phyloP scores from a whole-genome alignment of 2,888 invertebrate genomes.

The Pecten maximus region DNA sequence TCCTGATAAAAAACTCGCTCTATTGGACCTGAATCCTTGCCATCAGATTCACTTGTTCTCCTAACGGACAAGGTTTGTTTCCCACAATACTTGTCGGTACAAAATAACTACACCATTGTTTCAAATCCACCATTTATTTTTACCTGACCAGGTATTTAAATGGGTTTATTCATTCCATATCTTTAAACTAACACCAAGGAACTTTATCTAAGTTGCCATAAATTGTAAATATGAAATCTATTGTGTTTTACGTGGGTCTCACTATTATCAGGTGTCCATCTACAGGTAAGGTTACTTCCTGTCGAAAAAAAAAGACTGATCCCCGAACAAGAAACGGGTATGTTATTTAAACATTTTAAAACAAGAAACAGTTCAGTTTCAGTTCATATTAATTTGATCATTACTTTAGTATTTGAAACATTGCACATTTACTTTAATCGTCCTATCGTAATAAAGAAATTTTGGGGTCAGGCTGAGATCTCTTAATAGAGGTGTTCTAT shows the following conservation, averaged over 20 bases:
- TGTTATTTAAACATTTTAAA: too few species aligned
- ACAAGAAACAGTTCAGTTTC: too few species aligned
- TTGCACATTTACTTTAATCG: too few species aligned
- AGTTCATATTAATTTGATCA: too few species aligned
- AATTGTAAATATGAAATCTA: slow-evolving; percentile 28
- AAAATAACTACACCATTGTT: slow-evolving; percentile 4
- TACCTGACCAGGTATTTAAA: not conserved
- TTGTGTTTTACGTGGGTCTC: not conserved
- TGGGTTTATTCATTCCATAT: slow-evolving; percentile 21
- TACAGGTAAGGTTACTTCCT: not conserved
- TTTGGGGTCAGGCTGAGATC: too few species aligned
- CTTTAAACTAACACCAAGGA: slow-evolving; percentile 21
- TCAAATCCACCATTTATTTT: not conserved
- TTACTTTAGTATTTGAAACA: too few species aligned
- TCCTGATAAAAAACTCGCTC: not conserved
- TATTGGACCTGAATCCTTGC: not conserved
- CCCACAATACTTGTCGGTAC: not conserved
- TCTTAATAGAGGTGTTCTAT: too few species aligned
- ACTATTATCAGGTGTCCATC: slow-evolving; percentile 14
- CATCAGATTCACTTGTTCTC: slow-evolving; percentile 8
- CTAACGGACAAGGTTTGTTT: not conserved
- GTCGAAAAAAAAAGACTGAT: not conserved
- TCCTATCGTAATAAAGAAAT: too few species aligned
- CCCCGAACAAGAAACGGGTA: not conserved
- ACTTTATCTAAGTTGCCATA: slow-evolving; percentile 27